Percentiles rank a stretch among this genome's conserved stretches.
Evolutionary conservation across 2,888 invertebrate species (phyloP).

Genomic region (Celastrina argiolus): DNA sequence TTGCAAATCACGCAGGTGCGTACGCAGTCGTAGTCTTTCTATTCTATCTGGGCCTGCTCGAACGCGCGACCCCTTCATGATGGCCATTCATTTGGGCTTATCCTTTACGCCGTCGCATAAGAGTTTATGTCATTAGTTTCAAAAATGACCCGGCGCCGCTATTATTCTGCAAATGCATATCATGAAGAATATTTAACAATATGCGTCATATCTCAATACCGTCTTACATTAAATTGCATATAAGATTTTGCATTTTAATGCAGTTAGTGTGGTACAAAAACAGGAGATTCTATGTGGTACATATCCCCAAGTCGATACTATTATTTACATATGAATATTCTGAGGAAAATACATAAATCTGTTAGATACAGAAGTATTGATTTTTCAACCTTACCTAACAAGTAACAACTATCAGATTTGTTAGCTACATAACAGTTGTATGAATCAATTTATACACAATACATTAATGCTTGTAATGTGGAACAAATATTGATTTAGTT

Average conservation of each 20-base stretch:
- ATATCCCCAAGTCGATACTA: not conserved
- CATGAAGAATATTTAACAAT: conserved; percentile 59
- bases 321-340: not conserved
- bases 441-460: not conserved
- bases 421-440: not conserved
- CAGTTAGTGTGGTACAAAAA: not conserved
- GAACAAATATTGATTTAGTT: not conserved
- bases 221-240: conserved; percentile 27
- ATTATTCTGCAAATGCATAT: conserved; percentile 57
- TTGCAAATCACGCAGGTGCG: conserved; percentile 92
- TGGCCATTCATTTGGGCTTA: conserved; percentile 77
- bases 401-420: not conserved
- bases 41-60: conserved; percentile 94
- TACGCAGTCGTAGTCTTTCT: conserved; percentile 95
- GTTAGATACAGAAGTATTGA: conserved; percentile 15
- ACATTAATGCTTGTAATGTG: not conserved
- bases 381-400: conserved; percentile 12
- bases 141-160: conserved; percentile 56
- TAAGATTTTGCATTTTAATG: conserved; percentile 24
- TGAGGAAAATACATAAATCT: not conserved
- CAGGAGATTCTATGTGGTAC: not conserved
- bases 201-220: conserved; percentile 37
- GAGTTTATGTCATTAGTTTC: conserved; percentile 73
- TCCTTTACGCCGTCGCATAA: conserved; percentile 77
- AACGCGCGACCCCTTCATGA: conserved; percentile 79